Base-by-base conservation (phyloP, 2,113 vertebrate species). In the Vulpes lagopus region DNA sequence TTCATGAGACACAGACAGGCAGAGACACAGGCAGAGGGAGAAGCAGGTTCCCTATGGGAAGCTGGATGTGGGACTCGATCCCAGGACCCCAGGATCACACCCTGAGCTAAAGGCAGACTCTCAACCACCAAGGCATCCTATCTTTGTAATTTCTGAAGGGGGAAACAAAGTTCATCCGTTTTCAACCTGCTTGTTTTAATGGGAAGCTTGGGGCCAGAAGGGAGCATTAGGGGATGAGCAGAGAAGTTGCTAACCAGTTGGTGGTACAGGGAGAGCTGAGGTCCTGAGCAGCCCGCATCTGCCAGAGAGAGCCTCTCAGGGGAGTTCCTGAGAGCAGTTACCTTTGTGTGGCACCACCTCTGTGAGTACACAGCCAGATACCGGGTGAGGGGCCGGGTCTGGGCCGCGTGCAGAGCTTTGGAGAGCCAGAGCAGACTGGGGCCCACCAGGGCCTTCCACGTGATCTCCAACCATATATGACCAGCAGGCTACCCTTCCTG, bases 401-500 rank as follows among this genome's bases (percentile, higher is more conserved):
- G 5, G 38, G 27, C 87, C 51, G 38, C 27, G 1, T 0, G 1
- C 11, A 43, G 43, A 27, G 5, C 43, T 20, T 19, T 32, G 32
- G 59, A 19, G 43, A 35, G 59, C 32, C 0, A 35, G 20, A 57
- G 43, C 22, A 1, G 14, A 73, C 43, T 53, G 88, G 73, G 43
- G 5, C 30, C 59, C 9, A 2, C 22, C 9, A 22, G 14, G 43
- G 20, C 35, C 22, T 15, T 27, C 20, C 30, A 16, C 0, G 0
- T 11, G 3, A 10, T 80, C 49, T 79, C 49, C 49, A 19, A 7
- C 49, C 1, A 0, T 25, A 14, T 35, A 14, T 10, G 23, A 35
- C 23, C 1, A 8, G 16, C 32, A 7, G 6, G 5, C 23, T 0
- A 1, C 11, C 74, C 60, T 65, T 91, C 32, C 43, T 35, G 22